phyloP scores from a whole-genome alignment of 2,888 invertebrate species.

The Venusia cambrica region DNA sequence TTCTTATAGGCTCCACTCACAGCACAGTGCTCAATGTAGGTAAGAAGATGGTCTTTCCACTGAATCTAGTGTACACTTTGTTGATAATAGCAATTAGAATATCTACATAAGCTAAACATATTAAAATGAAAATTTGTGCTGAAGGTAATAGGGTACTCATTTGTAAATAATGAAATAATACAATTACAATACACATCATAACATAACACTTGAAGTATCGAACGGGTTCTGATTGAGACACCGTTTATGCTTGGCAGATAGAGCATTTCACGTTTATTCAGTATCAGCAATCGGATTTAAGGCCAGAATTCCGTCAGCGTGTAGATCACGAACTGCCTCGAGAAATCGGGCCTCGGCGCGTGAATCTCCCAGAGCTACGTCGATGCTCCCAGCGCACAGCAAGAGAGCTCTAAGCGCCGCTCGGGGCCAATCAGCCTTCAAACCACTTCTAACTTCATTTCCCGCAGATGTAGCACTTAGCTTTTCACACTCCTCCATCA shows the following conservation, averaged over 20 bases:
- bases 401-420: constrained; percentile 88
- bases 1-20: constrained; percentile 68
- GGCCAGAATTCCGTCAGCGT: constrained; percentile 85
- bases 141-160: too few species aligned
- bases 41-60: constrained; percentile 33
- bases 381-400: constrained; percentile 90
- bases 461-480: constrained; percentile 82
- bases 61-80: constrained; percentile 46
- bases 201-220: too few species aligned
- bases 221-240: too few species aligned
- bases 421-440: constrained; percentile 82
- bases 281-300: constrained; percentile 68
- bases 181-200: too few species aligned
- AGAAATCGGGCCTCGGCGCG: constrained; percentile 87
- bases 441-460: constrained; percentile 70
- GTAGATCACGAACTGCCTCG: constrained; percentile 87
- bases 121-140: constrained; percentile 15
- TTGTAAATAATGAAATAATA: too few species aligned
- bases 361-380: constrained; percentile 88
- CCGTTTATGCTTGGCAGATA: constrained; percentile 48
- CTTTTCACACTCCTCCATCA: constrained; percentile 81
- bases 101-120: constrained; percentile 29
- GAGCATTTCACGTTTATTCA: constrained; percentile 38
- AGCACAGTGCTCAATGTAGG: constrained; percentile 27
- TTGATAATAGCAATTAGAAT: constrained; percentile 33